These are phyloP conservation scores for Steinernema hermaphroditum DNA, from an alignment of 2,888 invertebrate species.

Conservation along the genomic window DNA sequence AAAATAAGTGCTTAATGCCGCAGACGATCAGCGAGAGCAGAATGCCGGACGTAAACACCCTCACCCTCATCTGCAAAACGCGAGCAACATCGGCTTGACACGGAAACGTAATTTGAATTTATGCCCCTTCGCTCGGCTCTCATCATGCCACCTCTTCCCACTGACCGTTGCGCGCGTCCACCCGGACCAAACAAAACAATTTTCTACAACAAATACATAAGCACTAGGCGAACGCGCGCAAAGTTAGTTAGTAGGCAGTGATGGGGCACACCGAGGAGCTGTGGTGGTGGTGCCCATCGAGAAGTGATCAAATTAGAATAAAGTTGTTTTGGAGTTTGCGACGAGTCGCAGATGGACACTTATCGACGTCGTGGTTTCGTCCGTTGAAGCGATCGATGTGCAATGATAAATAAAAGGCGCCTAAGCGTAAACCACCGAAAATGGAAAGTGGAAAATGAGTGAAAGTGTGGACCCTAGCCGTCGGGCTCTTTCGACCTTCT, in stretches of 20 bases:
- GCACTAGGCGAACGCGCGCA: too few species aligned
- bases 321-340: conserved; percentile 27
- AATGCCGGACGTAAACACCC: too few species aligned
- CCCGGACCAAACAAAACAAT: neutral
- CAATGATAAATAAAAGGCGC: conserved; percentile 27
- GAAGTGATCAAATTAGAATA: conserved; percentile 26
- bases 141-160: too few species aligned
- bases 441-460: neutral
- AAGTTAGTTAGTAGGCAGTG: too few species aligned
- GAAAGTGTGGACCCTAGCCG: neutral
- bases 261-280: too few species aligned
- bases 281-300: neutral
- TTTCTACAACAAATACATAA: neutral
- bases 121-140: too few species aligned
- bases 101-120: too few species aligned
- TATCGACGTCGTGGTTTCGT: conserved; percentile 3
- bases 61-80: too few species aligned
- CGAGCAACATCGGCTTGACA: too few species aligned
- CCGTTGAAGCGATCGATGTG: conserved; percentile 2
- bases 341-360: conserved; percentile 27
- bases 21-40: too few species aligned
- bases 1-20: too few species aligned
- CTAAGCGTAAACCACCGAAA: conserved; percentile 25
- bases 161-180: neutral
- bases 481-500: neutral